Conservation (phyloP, 2,113 vertebrate genomes). For the Pelobates fuscus region DNA sequence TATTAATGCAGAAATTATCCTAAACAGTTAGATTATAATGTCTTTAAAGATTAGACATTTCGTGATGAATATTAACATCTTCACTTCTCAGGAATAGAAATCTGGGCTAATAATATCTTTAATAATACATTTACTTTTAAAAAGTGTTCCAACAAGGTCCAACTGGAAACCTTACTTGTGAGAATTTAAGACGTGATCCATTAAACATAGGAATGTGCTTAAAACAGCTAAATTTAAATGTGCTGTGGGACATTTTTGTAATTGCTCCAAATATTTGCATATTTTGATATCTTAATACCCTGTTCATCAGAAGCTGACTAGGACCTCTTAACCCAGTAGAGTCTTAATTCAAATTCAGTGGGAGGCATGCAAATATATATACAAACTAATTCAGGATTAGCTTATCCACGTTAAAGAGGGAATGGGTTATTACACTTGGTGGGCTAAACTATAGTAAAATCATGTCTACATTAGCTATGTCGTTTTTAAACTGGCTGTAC, state of each 20-base stretch:
- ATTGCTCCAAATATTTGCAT: conserved; percentile 49
- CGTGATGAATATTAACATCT: conserved; percentile 92
- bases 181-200: conserved; percentile 56
- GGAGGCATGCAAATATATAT: conserved; percentile 50
- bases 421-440: conserved; percentile 6
- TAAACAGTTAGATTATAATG: conserved; percentile 92
- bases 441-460: conserved; percentile 15
- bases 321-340: conserved; percentile 39
- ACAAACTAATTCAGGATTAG: conserved; percentile 41
- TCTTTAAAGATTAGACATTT: conserved; percentile 97
- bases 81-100: conserved; percentile 83
- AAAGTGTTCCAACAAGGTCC: conserved; percentile 61
- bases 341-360: conserved; percentile 43
- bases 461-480: too few species aligned
- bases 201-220: conserved; percentile 33
- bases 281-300: conserved; percentile 53
- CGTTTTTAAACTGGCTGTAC: too few species aligned
- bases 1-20: conserved; percentile 99
- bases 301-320: conserved; percentile 39
- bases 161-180: conserved; percentile 49
- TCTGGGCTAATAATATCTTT: conserved; percentile 61
- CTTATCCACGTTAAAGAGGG: not conserved
- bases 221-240: conserved; percentile 49
- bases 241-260: conserved; percentile 48
- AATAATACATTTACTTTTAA: conserved; percentile 68